Conservation (phyloP, 2,113 vertebrate genomes). For the Crotalus tigris region DNA sequence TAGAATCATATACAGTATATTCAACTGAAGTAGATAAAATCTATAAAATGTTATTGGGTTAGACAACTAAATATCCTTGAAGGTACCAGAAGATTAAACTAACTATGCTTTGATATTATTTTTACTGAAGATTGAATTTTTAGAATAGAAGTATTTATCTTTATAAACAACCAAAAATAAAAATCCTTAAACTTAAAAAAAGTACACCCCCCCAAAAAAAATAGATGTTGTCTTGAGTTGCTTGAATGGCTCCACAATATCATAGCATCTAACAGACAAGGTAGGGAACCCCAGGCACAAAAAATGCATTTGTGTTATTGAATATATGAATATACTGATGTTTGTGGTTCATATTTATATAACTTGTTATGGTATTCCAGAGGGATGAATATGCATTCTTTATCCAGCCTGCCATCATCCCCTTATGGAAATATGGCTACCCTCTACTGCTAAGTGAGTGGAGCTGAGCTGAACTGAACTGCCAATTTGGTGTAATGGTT, state of each 20-base stretch:
- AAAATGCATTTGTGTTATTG: background rate
- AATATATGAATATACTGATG: background rate
- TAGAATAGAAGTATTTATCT: background rate
- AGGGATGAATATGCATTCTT: background rate
- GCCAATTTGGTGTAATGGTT: background rate
- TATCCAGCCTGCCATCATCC: background rate
- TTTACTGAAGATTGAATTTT: background rate
- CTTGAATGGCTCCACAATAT: background rate
- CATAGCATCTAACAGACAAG: background rate
- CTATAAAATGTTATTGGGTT: background rate
- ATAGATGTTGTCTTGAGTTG: background rate
- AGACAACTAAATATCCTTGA: background rate
- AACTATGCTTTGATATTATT: background rate
- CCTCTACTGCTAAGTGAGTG: background rate
- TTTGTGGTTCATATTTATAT: background rate
- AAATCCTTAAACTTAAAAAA: background rate
- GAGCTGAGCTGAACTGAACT: background rate
- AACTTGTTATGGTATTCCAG: background rate
- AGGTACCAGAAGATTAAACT: background rate
- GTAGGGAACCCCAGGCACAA: background rate
- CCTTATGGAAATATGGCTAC: background rate
- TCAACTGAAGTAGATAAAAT: background rate
- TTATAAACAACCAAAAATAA: background rate
- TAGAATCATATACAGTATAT: background rate
- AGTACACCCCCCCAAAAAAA: background rate